Conservation (phyloP, 1,140 invertebrate species). For the Bilobella aurantiaca region DNA sequence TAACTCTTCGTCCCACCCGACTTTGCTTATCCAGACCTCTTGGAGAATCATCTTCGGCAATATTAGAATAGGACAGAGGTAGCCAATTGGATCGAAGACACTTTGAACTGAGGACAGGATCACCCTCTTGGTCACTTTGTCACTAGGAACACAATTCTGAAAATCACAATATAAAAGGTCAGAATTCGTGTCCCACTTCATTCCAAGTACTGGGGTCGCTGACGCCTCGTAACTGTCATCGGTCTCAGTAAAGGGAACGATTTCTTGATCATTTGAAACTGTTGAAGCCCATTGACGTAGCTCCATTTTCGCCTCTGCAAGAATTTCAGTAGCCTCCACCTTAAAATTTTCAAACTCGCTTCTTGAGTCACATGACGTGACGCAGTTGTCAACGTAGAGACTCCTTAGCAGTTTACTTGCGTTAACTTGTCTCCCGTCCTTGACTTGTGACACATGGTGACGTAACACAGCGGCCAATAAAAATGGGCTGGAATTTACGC, state of each 20-base stretch:
- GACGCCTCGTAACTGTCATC: too few species aligned
- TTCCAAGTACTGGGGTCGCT: conserved; percentile 15
- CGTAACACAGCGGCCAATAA: not conserved
- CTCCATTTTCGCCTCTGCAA: not conserved
- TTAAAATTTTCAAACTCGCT: not conserved
- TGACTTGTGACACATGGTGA: not conserved
- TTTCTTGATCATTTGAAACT: not conserved
- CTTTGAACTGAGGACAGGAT: conserved; percentile 1
- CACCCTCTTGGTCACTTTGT: conserved; percentile 14
- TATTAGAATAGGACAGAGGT: conserved; percentile 17
- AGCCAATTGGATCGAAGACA: conserved; percentile 24
- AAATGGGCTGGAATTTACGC: conserved; percentile 23
- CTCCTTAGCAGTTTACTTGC: not conserved
- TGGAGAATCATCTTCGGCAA: conserved; percentile 23
- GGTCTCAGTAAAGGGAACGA: not conserved
- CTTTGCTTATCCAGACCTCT: conserved; percentile 13
- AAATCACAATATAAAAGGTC: not conserved
- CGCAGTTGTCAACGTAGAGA: conserved; percentile 4
- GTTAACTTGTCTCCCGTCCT: not conserved
- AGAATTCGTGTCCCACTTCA: conserved; percentile 6
- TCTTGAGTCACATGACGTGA: not conserved
- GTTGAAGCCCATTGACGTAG: not conserved
- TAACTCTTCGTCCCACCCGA: conserved; percentile 24
- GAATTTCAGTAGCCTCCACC: not conserved
- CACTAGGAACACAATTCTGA: not conserved